Evolutionary conservation across 2,113 vertebrate genomes (phyloP), one percentile per base, ranked within the genome.

Genomic region (Pan paniscus): DNA sequence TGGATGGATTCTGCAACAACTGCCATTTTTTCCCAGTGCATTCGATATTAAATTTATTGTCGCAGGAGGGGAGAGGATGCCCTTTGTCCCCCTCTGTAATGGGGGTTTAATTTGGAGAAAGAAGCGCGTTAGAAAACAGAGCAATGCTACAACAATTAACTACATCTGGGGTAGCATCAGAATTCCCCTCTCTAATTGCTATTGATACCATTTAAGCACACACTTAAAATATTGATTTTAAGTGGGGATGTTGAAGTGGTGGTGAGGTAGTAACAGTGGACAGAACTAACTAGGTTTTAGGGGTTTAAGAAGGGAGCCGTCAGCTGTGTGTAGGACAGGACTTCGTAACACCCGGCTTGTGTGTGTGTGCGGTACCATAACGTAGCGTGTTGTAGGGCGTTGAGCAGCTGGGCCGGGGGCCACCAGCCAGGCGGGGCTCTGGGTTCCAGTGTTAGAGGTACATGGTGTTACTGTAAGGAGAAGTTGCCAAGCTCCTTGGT

Each of bases 111-210:
- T 99, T 98, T 98, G 97, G 97, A 98, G 97, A 97, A 96, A 98
- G 98, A 98, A 98, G 97, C 97, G 98, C 97, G 98, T 99, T 98
- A 98, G 97, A 98, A 98, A 94, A 94, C 95, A 96, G 99, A 99
- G 99, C 99, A 98, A 99, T 99, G 99, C 98, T 98, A 97, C 97
- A 68, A 99, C 99, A 99, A 99, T 99, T 99, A 99, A 99, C 99
- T 89, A 64, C 96, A 88, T 98, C 99, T 98, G 97, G 98, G 93
- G 97, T 97, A 98, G 97, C 97, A 97, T 97, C 98, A 96, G 98
- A 98, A 93, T 97, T 97, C 97, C 94, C 86, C 86, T 89, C 93
- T 97, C 98, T 98, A 98, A 98, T 98, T 98, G 98, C 98, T 98
- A 98, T 99, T 99, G 98, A 99, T 99, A 98, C 96, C 97, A 94